Evolutionary conservation across 2,797 vertebrate genomes (phyloP).

Genomic region (Sardinella longiceps): DNA sequence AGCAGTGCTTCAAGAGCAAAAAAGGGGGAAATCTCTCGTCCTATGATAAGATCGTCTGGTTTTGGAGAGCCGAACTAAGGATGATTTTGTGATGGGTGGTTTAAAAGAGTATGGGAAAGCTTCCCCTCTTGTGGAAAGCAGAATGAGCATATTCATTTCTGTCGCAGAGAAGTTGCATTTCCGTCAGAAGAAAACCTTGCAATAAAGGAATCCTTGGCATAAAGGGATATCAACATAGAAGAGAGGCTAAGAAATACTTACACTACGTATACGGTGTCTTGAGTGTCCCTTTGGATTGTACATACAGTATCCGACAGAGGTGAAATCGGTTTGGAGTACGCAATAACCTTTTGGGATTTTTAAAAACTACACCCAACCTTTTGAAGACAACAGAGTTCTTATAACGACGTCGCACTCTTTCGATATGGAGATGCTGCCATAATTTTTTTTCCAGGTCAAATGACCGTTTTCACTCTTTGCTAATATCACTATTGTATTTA

Average conservation of each 20-base stretch:
- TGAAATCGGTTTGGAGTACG: constrained; percentile 50
- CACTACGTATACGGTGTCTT: constrained; percentile 39
- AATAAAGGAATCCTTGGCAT: constrained; percentile 50
- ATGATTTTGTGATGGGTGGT: constrained; percentile 72
- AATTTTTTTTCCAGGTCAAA: constrained; percentile 58
- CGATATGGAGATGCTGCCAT: constrained; percentile 57
- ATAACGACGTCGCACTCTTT: constrained; percentile 32
- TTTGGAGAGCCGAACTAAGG: constrained; percentile 46
- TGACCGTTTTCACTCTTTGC: constrained; percentile 57
- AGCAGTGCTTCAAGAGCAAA: constrained; percentile 14
- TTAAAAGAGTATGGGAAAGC: constrained; percentile 62
- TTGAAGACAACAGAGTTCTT: constrained; percentile 31
- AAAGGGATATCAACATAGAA: constrained; percentile 49
- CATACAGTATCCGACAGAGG: constrained; percentile 53
- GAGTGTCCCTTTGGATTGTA: constrained; percentile 57
- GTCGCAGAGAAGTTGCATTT: constrained; percentile 55
- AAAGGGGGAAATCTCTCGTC: constrained; percentile 41
- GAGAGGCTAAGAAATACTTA: constrained; percentile 33
- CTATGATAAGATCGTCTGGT: constrained; percentile 40
- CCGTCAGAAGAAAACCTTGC: constrained; percentile 48
- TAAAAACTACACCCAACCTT: constrained; percentile 38
- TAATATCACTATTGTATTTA: constrained; percentile 64
- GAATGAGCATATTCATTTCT: constrained; percentile 50
- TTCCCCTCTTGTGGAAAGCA: constrained; percentile 55
- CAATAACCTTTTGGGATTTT: constrained; percentile 52